These are phyloP conservation scores for Dermolepida albohirtum DNA, from an alignment of 2,888 invertebrate species.

Conservation along the genomic window DNA sequence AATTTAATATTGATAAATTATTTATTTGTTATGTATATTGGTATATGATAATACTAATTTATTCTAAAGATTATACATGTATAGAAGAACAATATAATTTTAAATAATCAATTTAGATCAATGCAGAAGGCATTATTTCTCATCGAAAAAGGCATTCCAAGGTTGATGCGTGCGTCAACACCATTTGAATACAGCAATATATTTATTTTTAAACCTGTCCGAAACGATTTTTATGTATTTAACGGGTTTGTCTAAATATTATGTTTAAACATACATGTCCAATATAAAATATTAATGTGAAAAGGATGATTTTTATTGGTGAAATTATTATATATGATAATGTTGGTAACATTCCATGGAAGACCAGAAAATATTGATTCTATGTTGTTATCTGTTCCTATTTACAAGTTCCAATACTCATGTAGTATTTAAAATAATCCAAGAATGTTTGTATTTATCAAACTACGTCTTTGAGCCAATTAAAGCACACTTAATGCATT, in stretches of 20 bases:
- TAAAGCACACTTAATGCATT: no score
- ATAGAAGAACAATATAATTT: background rate
- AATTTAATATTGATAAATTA: background rate
- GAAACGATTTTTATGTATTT: constrained; percentile 16
- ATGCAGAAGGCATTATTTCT: constrained; percentile 26
- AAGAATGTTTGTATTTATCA: no score
- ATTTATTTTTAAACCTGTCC: constrained; percentile 19
- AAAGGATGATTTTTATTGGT: no score
- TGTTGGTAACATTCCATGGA: no score
- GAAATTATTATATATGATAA: no score
- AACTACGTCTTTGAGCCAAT: no score
- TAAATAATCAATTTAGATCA: constrained; percentile 16
- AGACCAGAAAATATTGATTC: no score
- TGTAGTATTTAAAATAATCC: no score
- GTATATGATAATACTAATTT: background rate
- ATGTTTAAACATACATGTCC: background rate
- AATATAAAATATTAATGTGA: no score
- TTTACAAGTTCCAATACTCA: no score
- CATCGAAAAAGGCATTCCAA: constrained; percentile 30
- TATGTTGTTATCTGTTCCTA: no score
- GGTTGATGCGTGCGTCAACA: constrained; percentile 25
- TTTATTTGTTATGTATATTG: background rate
- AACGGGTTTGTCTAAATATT: constrained; percentile 2
- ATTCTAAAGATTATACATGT: background rate
- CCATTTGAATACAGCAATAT: constrained; percentile 26